Conservation (phyloP, 2,113 vertebrate genomes). For the Arenaria interpres region DNA sequence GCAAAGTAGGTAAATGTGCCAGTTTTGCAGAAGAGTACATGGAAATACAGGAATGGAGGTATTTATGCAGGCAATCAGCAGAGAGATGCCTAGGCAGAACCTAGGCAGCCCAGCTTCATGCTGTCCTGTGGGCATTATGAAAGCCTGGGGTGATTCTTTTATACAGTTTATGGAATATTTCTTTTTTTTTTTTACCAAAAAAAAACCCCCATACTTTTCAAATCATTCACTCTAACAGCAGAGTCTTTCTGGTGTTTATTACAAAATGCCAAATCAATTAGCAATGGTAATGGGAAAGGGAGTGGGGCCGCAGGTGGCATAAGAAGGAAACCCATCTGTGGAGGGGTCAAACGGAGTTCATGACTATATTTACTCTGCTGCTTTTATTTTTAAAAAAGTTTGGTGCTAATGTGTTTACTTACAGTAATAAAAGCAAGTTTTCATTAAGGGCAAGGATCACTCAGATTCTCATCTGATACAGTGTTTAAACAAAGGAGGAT, state of each 20-base stretch:
- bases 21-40: not conserved
- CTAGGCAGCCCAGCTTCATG: not conserved
- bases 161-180: fast-evolving
- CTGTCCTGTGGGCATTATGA: not conserved
- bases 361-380: not conserved
- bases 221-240: not conserved
- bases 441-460: not conserved
- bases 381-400: not conserved
- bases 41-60: not conserved
- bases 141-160: not conserved
- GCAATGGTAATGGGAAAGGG: not conserved
- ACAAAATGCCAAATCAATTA: not conserved
- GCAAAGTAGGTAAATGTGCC: not conserved
- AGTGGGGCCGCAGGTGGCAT: not conserved
- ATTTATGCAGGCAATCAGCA: not conserved
- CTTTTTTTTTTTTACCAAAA: not conserved
- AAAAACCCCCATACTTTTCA: not conserved
- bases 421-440: not conserved
- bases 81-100: not conserved
- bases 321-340: not conserved
- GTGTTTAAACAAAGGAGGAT: not conserved
- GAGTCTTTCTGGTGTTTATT: not conserved
- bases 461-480: not conserved
- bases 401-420: not conserved
- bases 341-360: not conserved